Percentiles rank a stretch among this genome's conserved stretches.
Conservation (phyloP, 2,113 vertebrate species). For the Felis chaus region DNA sequence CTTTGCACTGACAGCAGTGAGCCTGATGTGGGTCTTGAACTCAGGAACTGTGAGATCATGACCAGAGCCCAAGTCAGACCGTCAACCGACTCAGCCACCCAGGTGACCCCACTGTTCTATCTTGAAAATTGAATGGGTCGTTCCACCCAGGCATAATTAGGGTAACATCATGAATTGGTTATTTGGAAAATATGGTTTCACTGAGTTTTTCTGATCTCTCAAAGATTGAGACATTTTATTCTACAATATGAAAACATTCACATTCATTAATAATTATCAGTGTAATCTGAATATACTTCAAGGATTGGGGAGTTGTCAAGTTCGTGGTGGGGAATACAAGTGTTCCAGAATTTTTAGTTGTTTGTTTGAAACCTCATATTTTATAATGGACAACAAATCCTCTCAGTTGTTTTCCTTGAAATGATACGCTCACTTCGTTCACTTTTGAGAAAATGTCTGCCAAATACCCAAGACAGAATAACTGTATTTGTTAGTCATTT, state of each 20-base stretch:
- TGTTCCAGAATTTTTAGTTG: conserved; percentile 18
- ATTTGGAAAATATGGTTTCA: not conserved
- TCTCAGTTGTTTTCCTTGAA: not conserved
- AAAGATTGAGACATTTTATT: not conserved
- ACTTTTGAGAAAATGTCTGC: not conserved
- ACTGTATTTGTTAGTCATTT: not conserved
- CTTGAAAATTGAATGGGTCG: not conserved
- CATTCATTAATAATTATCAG: not conserved
- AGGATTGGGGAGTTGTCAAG: not conserved
- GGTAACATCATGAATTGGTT: not conserved
- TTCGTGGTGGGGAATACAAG: not conserved
- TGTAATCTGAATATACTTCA: not conserved
- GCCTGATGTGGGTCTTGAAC: no score
- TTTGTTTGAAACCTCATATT: not conserved
- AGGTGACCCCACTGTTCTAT: not conserved
- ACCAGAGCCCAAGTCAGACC: no score
- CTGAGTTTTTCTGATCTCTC: not conserved
- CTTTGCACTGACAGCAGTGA: no score
- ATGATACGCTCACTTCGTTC: not conserved
- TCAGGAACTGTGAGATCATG: no score
- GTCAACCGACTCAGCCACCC: no score
- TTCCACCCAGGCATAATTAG: not conserved
- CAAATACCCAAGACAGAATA: not conserved
- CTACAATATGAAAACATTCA: not conserved
- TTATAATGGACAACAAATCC: not conserved